phyloP scores from a whole-genome alignment of 2,113 vertebrate species.

The Myotis brandtii region DNA sequence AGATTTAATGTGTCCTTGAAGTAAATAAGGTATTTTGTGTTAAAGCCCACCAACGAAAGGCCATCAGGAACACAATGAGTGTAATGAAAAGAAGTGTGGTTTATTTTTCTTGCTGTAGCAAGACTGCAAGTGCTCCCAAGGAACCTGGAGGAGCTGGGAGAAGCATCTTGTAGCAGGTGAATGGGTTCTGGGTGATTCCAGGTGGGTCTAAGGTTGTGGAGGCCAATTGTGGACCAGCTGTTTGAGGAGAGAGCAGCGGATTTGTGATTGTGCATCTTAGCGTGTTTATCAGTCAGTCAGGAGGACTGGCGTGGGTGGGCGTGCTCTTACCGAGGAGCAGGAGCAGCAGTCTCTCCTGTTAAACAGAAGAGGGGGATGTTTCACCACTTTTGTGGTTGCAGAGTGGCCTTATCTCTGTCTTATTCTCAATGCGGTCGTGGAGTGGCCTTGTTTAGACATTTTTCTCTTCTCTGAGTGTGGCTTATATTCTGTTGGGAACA shows the following conservation, averaged over 20 bases:
- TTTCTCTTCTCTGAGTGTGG: not conserved
- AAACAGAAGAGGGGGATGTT: constrained; percentile 53
- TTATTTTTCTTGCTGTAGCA: not conserved
- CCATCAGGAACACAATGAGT: not conserved
- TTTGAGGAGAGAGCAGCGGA: not conserved
- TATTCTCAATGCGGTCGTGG: not conserved
- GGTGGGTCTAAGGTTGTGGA: not conserved
- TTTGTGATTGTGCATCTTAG: not conserved
- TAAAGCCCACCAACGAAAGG: not conserved
- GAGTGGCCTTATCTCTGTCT: not conserved
- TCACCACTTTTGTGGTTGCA: not conserved
- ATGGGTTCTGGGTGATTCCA: not conserved
- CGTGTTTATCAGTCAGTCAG: not conserved
- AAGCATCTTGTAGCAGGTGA: not conserved
- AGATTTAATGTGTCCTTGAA: not conserved
- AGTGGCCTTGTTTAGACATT: not conserved
- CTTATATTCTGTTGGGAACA: not conserved
- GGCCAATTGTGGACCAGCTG: not conserved
- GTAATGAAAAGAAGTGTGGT: not conserved
- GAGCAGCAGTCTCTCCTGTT: not conserved
- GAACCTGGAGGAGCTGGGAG: not conserved
- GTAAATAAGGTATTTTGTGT: not conserved
- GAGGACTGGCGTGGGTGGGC: not conserved
- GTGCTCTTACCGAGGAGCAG: not conserved
- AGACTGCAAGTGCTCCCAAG: not conserved